Base-by-base conservation (phyloP, 2,797 vertebrate genomes). In the Melanogrammus aeglefinus region DNA sequence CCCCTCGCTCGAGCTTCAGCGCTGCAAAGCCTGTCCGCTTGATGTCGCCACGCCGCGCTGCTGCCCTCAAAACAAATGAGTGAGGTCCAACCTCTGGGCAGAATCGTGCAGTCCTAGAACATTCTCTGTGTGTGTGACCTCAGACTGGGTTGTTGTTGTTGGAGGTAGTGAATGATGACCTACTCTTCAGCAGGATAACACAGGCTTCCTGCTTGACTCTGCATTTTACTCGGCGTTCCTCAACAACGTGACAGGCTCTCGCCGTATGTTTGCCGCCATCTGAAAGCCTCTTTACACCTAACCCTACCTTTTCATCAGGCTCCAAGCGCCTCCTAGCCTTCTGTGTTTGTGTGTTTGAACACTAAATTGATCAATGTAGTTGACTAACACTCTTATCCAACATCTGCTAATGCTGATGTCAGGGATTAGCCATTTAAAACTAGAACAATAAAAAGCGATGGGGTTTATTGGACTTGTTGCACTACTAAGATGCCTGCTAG, bases 151-250 rank as follows among this genome's bases (percentile, higher is more conserved):
- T 44, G 38, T 74, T 9, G 29, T n/a, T 9, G 29, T n/a, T 6
- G 6, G 72, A 82, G 77, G 76, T 83, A 84, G 41, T 83, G 83
- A 82, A 85, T 88, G 89, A 87, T 85, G 85, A 85, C 77, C 83
- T 76, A 27, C 75, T 21, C 72, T 74, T 24, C 70, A 75, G 2
- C 2, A 1, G 79, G 69, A 76, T 57, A 33, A n/a, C n/a, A 80
- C 82, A 18, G 86, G 79, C 86, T 90, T 87, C 86, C 10, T 33
- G n/a, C 8, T 6, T 76, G 85, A 10, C 41, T 80, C 3, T 1
- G 18, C 71, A n/a, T 51, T 73, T 35, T 12, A 36, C 35, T 36
- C 35, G 0, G 35, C 35, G 47, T 29, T 80, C 16, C 44, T n/a
- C 72, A 84, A 88, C 81, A 77, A 77, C 73, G 35, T 36, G 24